These are phyloP conservation scores for Andrena cerasifolii DNA, from an alignment of 1,140 invertebrate genomes.

Conservation along the genomic window DNA sequence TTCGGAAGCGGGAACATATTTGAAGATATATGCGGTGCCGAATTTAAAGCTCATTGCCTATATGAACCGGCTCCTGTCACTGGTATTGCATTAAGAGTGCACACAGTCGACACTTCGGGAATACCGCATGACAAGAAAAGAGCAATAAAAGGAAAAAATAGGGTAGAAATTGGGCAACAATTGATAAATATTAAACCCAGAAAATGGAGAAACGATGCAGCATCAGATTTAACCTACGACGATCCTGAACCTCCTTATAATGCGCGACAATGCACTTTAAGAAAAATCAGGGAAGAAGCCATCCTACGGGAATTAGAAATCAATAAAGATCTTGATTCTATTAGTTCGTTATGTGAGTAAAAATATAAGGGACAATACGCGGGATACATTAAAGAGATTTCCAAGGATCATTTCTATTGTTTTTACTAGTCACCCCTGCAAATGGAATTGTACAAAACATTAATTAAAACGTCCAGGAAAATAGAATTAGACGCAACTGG, in stretches of 20 bases:
- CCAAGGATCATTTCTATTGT: constrained; percentile 38
- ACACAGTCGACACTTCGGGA: too few relatives aligned
- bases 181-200: constrained; percentile 25
- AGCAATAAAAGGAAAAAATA: too few relatives aligned
- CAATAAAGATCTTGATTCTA: neutral
- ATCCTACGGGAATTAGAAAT: too few relatives aligned
- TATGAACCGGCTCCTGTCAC: too few relatives aligned
- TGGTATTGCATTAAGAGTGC: too few relatives aligned
- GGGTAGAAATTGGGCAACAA: neutral
- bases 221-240: neutral
- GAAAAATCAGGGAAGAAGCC: too few relatives aligned
- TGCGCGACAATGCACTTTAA: too few relatives aligned
- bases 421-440: constrained; percentile 47
- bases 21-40: too few relatives aligned
- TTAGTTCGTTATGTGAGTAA: constrained; percentile 40
- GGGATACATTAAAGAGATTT: constrained; percentile 54
- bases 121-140: too few relatives aligned
- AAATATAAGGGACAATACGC: constrained; percentile 39
- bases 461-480: constrained; percentile 26
- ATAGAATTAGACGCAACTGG: constrained; percentile 55
- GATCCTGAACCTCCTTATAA: neutral
- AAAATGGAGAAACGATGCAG: constrained; percentile 15
- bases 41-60: too few relatives aligned
- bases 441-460: too few relatives aligned
- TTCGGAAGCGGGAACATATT: too few relatives aligned